These are phyloP conservation scores for Lacerta agilis DNA, from an alignment of 2,797 vertebrate species.

Conservation along the genomic window DNA sequence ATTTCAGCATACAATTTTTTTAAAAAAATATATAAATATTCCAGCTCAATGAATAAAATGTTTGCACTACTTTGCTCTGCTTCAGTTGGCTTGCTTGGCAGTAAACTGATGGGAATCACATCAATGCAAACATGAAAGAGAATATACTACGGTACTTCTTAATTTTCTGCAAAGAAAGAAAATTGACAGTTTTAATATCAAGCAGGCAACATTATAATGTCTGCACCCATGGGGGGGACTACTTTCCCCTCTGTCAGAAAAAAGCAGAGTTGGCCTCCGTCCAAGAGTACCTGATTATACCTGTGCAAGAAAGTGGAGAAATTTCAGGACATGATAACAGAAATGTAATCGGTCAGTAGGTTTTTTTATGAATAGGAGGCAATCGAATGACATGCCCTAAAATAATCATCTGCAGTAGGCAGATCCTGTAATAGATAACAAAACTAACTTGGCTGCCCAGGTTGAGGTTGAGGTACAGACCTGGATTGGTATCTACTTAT, in stretches of 20 bases:
- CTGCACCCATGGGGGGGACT: neutral
- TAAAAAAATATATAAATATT: neutral
- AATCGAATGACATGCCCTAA: neutral
- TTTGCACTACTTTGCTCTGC: neutral
- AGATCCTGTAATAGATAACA: neutral
- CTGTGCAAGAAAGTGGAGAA: neutral
- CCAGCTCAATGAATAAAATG: constrained; percentile 22
- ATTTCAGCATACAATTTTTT: neutral
- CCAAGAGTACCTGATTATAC: neutral
- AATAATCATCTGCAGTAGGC: neutral
- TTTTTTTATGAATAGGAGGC: neutral
- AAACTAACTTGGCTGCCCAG: neutral
- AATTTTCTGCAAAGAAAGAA: neutral
- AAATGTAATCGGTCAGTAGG: neutral
- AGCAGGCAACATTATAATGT: neutral
- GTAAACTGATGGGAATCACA: constrained; percentile 7
- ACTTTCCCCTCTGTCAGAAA: neutral
- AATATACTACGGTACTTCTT: neutral
- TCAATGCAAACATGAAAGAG: constrained; percentile 15
- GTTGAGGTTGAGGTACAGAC: neutral
- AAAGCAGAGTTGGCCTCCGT: neutral
- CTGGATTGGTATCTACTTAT: neutral
- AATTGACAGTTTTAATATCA: constrained; percentile 19
- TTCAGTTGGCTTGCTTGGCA: neutral
- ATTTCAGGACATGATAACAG: neutral